Percentiles rank a stretch among this genome's conserved stretches.
phyloP scores from a whole-genome alignment of 2,888 invertebrate genomes.

The Drosophila meridiana region DNA sequence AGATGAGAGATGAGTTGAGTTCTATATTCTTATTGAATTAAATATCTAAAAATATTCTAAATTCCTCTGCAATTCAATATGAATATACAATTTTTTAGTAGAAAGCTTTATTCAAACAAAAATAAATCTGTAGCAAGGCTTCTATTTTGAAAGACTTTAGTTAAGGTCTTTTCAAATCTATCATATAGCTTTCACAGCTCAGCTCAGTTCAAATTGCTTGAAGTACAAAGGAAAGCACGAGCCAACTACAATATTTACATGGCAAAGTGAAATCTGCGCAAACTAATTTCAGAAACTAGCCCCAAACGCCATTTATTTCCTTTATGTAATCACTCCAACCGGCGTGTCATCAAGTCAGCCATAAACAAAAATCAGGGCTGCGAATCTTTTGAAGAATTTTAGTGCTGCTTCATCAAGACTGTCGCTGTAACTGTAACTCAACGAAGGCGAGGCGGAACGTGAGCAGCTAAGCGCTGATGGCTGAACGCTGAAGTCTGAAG shows the following conservation, averaged over 20 bases:
- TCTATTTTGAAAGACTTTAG: background rate
- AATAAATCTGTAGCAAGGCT: background rate
- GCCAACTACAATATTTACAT: background rate
- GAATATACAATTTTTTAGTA: too few species aligned
- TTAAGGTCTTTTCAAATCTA: background rate
- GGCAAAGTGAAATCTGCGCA: background rate
- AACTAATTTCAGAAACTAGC: constrained; percentile 8
- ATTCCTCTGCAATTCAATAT: too few species aligned
- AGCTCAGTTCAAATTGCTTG: background rate
- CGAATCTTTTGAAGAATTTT: constrained; percentile 55
- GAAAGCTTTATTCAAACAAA: background rate
- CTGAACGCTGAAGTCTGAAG: background rate
- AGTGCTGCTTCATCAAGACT: constrained; percentile 50
- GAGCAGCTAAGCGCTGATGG: constrained; percentile 8
- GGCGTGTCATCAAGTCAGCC: constrained; percentile 8
- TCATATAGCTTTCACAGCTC: background rate
- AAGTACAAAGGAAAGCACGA: background rate
- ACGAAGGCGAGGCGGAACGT: constrained; percentile 9
- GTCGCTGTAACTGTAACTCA: constrained; percentile 56
- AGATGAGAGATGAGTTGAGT: background rate
- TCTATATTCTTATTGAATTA: background rate
- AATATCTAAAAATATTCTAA: background rate
- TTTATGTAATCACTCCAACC: constrained; percentile 18
- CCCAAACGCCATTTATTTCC: constrained; percentile 12
- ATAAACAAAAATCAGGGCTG: constrained; percentile 40